Percentiles rank a stretch among this genome's conserved stretches.
Conservation (phyloP, 2,888 invertebrate species). For the Oscheius sp. region DNA sequence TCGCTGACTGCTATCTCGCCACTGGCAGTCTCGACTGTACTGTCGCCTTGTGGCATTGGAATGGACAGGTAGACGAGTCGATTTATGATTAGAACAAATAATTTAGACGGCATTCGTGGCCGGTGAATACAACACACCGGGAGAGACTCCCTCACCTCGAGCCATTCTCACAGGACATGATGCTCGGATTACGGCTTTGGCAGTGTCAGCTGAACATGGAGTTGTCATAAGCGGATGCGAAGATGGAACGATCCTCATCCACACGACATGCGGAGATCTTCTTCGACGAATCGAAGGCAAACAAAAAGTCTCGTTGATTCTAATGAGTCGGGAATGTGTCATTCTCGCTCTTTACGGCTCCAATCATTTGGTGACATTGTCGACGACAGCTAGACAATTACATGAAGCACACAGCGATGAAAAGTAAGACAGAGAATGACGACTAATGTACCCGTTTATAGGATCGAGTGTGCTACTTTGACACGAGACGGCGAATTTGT, state of each 20-base stretch:
- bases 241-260: constrained; percentile 94
- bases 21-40: constrained; percentile 98
- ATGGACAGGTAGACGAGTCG: constrained; percentile 77
- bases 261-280: constrained; percentile 96
- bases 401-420: constrained; percentile 52
- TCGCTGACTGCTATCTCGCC: constrained; percentile 98
- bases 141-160: constrained; percentile 92
- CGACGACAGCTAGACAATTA: constrained; percentile 64
- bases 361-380: constrained; percentile 60
- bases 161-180: constrained; percentile 98
- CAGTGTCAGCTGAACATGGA: constrained; percentile 96
- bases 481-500: constrained; percentile 89
- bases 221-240: constrained; percentile 93
- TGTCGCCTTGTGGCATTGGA: constrained; percentile 98
- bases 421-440: constrained; percentile 33
- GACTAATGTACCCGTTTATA: constrained; percentile 4
- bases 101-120: constrained; percentile 85
- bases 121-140: constrained; percentile 82
- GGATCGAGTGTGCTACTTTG: constrained; percentile 51
- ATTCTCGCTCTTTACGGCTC: constrained; percentile 87
- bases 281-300: constrained; percentile 82
- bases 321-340: constrained; percentile 91
- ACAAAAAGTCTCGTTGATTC: constrained; percentile 54
- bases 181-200: constrained; percentile 91
- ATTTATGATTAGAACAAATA: no score